A percentile compares a stretch with the other conserved stretches of the same genome.
These are phyloP conservation scores for Dipodomys ordii DNA, from an alignment of 2,113 vertebrate genomes.

Conservation along the genomic window DNA sequence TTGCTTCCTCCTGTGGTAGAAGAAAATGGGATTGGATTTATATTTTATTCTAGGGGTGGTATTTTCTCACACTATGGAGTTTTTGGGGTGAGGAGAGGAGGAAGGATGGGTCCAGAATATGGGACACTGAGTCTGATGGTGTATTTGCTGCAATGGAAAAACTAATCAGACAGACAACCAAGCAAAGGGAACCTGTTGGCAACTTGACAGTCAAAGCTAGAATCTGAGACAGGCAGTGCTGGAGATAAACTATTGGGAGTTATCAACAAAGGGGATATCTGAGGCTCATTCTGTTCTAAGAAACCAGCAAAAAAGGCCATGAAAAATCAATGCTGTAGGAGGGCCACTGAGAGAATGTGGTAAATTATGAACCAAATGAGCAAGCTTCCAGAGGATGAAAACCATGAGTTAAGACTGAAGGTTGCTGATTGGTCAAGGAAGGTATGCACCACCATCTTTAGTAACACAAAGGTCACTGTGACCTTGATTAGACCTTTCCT, in stretches of 20 bases:
- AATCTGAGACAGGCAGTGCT: not conserved
- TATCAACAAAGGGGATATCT: not conserved
- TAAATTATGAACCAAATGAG: not conserved
- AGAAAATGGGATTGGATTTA: not conserved
- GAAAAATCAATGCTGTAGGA: not conserved
- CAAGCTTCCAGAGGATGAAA: not conserved
- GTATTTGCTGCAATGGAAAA: not conserved
- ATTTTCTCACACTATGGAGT: not conserved
- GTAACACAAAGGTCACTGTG: not conserved
- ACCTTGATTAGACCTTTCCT: rapidly evolving
- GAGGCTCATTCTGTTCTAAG: not conserved
- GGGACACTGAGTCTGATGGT: not conserved
- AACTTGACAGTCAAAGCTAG: not conserved
- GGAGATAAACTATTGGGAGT: too few relatives aligned
- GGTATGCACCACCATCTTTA: not conserved
- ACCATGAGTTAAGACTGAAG: not conserved
- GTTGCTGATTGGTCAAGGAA: not conserved
- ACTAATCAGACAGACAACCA: not conserved
- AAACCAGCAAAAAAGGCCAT: not conserved
- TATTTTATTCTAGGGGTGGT: not conserved
- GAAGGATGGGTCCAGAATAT: not conserved
- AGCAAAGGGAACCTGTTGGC: not conserved
- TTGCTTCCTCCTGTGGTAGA: not conserved
- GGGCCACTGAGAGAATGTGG: not conserved
- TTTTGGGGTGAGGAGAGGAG: not conserved